Percentiles rank a stretch among this genome's conserved stretches.
Conservation (phyloP, 2,797 vertebrate genomes). For the Periparus ater region DNA sequence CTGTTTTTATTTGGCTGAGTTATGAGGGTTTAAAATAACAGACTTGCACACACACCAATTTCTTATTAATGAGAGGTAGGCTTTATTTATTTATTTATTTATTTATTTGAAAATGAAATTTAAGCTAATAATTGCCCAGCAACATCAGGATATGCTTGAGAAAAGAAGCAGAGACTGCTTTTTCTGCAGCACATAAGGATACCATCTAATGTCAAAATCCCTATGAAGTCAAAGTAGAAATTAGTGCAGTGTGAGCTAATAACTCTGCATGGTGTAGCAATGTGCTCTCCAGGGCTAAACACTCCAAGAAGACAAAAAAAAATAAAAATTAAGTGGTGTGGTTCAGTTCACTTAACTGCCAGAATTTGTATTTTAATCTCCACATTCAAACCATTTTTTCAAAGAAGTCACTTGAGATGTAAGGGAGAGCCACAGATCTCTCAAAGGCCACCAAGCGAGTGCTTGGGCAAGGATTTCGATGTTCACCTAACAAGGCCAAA, state of each 20-base stretch:
- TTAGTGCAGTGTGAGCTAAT: neutral
- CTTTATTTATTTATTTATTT: slow-evolving; percentile 3
- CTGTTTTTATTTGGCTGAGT: slow-evolving; percentile 46
- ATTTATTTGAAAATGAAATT: slow-evolving; percentile 15
- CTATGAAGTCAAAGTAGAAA: neutral
- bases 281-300: neutral
- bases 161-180: neutral
- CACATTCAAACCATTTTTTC: neutral
- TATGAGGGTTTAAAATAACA: slow-evolving; percentile 39
- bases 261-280: neutral
- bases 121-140: slow-evolving; percentile 4
- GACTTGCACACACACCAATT: neutral
- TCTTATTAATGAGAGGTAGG: neutral
- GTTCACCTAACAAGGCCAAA: neutral
- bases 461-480: neutral
- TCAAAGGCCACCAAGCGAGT: neutral
- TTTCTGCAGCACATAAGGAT: neutral
- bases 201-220: neutral
- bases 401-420: neutral
- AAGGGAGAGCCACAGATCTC: neutral
- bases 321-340: neutral
- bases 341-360: neutral
- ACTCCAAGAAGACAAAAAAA: neutral
- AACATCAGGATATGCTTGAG: neutral
- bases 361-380: neutral